Percentiles rank a stretch among this genome's conserved stretches.
Evolutionary conservation across 2,797 vertebrate genomes (phyloP).

Genomic region (Darevskia mixta): DNA sequence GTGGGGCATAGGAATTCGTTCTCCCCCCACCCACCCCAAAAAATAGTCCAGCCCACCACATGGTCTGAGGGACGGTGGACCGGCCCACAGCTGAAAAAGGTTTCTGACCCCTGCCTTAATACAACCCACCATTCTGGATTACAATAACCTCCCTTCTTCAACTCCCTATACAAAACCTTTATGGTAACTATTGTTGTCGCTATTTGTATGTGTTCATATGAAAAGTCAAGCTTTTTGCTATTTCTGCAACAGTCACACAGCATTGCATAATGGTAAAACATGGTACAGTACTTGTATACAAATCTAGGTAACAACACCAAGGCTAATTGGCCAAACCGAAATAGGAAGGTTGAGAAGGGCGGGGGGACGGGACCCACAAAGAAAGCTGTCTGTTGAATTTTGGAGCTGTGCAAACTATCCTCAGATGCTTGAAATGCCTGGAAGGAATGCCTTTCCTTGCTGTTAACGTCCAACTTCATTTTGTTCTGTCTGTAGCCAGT

Average conservation of each 20-base stretch:
- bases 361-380: background rate
- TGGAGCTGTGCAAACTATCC: background rate
- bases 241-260: background rate
- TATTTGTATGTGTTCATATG: background rate
- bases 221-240: background rate
- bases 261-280: background rate
- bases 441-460: background rate
- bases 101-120: background rate
- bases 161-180: background rate
- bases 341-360: background rate
- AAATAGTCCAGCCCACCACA: too few relatives aligned
- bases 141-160: too few relatives aligned
- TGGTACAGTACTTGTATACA: background rate
- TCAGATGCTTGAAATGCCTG: background rate
- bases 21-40: too few relatives aligned
- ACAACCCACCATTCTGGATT: background rate
- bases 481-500: background rate
- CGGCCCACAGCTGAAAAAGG: too few relatives aligned
- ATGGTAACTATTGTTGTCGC: background rate
- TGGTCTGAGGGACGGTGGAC: too few relatives aligned
- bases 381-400: background rate
- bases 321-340: background rate
- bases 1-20: too few relatives aligned
- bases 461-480: constrained; percentile 20
- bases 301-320: background rate